These are phyloP conservation scores for Embiotoca jacksoni DNA, from an alignment of 2,113 vertebrate genomes.

Conservation along the genomic window DNA sequence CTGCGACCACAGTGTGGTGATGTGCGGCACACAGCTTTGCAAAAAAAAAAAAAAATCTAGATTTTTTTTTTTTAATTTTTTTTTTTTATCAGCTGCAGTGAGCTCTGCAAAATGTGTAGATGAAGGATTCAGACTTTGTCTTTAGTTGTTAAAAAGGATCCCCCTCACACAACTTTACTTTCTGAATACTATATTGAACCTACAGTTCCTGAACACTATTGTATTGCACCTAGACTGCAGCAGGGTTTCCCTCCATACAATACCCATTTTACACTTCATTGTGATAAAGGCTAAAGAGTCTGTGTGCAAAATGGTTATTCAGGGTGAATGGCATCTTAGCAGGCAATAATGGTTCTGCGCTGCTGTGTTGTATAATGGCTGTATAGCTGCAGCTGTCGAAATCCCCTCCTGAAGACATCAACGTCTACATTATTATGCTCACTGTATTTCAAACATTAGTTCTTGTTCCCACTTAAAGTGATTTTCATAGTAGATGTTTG, in stretches of 20 bases:
- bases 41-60: not conserved
- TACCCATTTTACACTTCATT: conserved; percentile 13
- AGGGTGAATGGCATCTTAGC: conserved; percentile 13
- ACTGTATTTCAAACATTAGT: conserved; percentile 36
- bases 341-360: conserved; percentile 12
- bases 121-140: not conserved
- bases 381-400: conserved; percentile 31
- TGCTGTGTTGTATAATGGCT: conserved; percentile 9
- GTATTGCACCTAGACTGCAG: conserved; percentile 4
- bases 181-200: not conserved
- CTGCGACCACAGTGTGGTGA: not conserved
- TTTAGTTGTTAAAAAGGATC: conserved; percentile 28
- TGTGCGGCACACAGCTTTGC: not conserved
- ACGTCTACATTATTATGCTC: conserved; percentile 9
- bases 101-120: conserved; percentile 2
- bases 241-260: conserved; percentile 22
- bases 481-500: conserved; percentile 22
- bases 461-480: conserved; percentile 1
- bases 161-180: not conserved
- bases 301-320: conserved; percentile 23
- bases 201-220: not conserved
- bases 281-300: conserved; percentile 20
- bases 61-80: not conserved
- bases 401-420: conserved; percentile 8
- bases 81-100: conserved; percentile 2